phyloP scores from a whole-genome alignment of 2,888 invertebrate species.

The Uloborus plumipes region DNA sequence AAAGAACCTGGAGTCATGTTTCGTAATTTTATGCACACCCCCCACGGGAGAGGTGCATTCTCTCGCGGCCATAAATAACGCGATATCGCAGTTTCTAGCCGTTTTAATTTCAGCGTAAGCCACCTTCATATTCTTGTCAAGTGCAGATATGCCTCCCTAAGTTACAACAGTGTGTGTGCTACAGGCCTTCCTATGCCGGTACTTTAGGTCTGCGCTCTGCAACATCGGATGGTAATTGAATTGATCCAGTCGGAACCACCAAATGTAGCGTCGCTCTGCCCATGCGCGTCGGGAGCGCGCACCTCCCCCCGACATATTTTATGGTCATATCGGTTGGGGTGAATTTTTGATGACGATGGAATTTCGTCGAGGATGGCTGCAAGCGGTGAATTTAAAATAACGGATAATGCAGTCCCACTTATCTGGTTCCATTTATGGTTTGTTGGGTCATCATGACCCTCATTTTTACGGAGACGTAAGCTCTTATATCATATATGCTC shows the following conservation, averaged over 20 bases:
- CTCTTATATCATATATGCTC: slow-evolving; percentile 42
- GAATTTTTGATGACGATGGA: slow-evolving; percentile 57
- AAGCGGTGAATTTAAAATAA: slow-evolving; percentile 56
- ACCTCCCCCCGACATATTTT: slow-evolving; percentile 23
- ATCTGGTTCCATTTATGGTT: slow-evolving; percentile 58
- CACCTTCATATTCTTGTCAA: slow-evolving; percentile 52
- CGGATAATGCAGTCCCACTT: slow-evolving; percentile 46
- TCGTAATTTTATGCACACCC: background rate
- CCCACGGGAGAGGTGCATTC: slow-evolving; percentile 4
- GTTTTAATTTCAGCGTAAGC: slow-evolving; percentile 59
- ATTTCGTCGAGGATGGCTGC: slow-evolving; percentile 43
- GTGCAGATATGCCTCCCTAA: slow-evolving; percentile 38
- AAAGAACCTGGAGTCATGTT: too few species aligned
- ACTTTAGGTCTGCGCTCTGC: slow-evolving; percentile 11
- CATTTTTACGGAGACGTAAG: slow-evolving; percentile 52
- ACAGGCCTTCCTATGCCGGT: background rate
- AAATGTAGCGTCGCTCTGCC: slow-evolving; percentile 26
- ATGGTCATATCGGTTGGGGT: slow-evolving; percentile 47
- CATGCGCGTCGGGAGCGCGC: slow-evolving; percentile 17
- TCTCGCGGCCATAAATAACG: slow-evolving; percentile 36
- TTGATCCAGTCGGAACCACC: slow-evolving; percentile 55
- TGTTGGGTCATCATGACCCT: slow-evolving; percentile 54
- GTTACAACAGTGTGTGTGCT: slow-evolving; percentile 24
- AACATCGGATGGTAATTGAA: slow-evolving; percentile 53
- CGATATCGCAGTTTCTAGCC: slow-evolving; percentile 35